Evolutionary conservation across 2,888 invertebrate species (phyloP), one percentile per base, ranked within the genome.

Genomic region (Helobdella robusta): DNA sequence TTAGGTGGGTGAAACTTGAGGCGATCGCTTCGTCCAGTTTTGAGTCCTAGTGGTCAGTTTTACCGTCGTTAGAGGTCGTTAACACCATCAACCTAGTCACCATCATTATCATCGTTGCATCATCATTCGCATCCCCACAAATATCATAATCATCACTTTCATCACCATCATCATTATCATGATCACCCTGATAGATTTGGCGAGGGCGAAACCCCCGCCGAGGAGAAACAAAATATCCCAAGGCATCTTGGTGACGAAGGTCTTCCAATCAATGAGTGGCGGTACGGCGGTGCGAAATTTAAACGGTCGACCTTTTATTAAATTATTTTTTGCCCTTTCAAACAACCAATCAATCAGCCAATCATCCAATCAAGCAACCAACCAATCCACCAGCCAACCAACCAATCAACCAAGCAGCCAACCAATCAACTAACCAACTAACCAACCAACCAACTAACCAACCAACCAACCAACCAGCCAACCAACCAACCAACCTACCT

Each of bases 121-220:
- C 44, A 11, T 11, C n/a, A 11, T n/a, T 40, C n/a, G 11, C 11
- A 40, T n/a, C 44, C 44, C 44, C 44, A 11, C 44, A 11, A 11
- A 11, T n/a, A 11, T 15, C 44, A 15, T 40, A 40, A 11, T 40
- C 44, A 40, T n/a, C 44, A 11, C 44, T 40, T 15, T 40, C 44
- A 40, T 15, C 44, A 11, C 44, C 11, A 11, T n/a, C 44, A 15
- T 40, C 20, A n/a, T 59, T 2, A 32, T 28, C n/a, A 20, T 15
- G n/a, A 23, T 44, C 11, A 44, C 61, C 3, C 61, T 32, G 36
- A 61, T 61, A 1, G 56, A 64, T 44, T 64, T 46, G 20, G 68
- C 66, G 28, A 68, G 28, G 15, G 68, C 68, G 35, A 68, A 68
- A 8, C 68, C 68, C 35, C 68, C 68, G 4, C 68, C 68, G 18